A percentile compares a stretch with the other conserved stretches of the same genome.
phyloP scores from a whole-genome alignment of 1,140 invertebrate species.

The Drosophila subobscura region DNA sequence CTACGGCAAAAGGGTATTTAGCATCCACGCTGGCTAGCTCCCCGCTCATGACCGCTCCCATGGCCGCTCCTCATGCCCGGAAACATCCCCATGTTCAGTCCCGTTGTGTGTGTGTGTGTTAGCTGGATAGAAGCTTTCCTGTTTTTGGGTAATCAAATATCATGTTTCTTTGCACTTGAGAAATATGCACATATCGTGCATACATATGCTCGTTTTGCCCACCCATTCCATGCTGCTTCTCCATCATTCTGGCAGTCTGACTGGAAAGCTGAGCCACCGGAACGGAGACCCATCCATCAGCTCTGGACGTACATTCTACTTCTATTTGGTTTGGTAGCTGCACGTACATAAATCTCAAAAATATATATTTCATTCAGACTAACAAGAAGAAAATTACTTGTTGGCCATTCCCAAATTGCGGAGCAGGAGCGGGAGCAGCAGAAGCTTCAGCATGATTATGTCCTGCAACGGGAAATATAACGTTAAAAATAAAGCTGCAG shows the following conservation, averaged over 20 bases:
- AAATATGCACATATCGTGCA: constrained; percentile 25
- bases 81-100: constrained; percentile 42
- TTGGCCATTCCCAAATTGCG: constrained; percentile 38
- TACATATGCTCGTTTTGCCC: not conserved
- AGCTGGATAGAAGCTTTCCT: not conserved
- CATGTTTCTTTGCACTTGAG: constrained; percentile 59
- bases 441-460: constrained; percentile 4
- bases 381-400: not conserved
- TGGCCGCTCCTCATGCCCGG: not conserved
- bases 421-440: constrained; percentile 3
- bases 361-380: not conserved
- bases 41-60: no score
- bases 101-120: constrained; percentile 1
- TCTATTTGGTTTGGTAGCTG: constrained; percentile 11
- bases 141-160: constrained; percentile 62
- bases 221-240: constrained; percentile 2
- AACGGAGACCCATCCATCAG: constrained; percentile 56
- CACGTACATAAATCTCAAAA: constrained; percentile 38
- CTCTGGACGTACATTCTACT: constrained; percentile 47
- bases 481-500: constrained; percentile 40
- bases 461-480: constrained; percentile 5
- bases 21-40: no score
- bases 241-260: constrained; percentile 48
- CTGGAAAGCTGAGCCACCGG: not conserved
- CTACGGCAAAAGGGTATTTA: no score